A percentile compares a stretch with the other conserved stretches of the same genome.
phyloP scores from a whole-genome alignment of 2,888 invertebrate genomes.

The Agrilus cyanescens region DNA sequence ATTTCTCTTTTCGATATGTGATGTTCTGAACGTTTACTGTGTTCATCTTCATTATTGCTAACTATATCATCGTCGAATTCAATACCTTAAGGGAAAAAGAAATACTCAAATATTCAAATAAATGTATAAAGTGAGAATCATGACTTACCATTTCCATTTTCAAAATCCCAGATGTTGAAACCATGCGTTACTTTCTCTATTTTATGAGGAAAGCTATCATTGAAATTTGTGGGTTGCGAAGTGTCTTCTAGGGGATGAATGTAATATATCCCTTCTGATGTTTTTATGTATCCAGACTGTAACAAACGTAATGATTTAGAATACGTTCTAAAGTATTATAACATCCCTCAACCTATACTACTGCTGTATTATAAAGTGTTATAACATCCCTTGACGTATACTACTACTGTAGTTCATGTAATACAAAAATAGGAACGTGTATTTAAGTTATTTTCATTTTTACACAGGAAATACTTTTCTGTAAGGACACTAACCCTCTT shows the following conservation, averaged over 20 bases:
- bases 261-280: slow-evolving; percentile 51
- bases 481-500: no score
- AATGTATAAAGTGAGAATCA: neutral
- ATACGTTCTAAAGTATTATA: no score
- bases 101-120: neutral
- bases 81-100: no score
- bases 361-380: no score
- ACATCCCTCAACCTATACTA: no score
- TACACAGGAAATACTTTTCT: no score
- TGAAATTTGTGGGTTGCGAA: slow-evolving; percentile 15
- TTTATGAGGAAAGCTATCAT: slow-evolving; percentile 37
- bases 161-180: slow-evolving; percentile 1
- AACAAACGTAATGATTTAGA: slow-evolving; percentile 20
- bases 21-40: slow-evolving; percentile 13
- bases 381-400: no score
- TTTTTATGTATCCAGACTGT: slow-evolving; percentile 59
- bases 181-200: slow-evolving; percentile 30
- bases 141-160: neutral
- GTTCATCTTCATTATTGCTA: slow-evolving; percentile 2
- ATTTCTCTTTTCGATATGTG: slow-evolving; percentile 19
- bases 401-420: no score
- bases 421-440: no score
- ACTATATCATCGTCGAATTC: slow-evolving; percentile 11
- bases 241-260: slow-evolving; percentile 50
- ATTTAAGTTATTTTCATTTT: no score